Evolutionary conservation across 2,113 vertebrate genomes (phyloP).

Genomic region (Erpornis zantholeuca): DNA sequence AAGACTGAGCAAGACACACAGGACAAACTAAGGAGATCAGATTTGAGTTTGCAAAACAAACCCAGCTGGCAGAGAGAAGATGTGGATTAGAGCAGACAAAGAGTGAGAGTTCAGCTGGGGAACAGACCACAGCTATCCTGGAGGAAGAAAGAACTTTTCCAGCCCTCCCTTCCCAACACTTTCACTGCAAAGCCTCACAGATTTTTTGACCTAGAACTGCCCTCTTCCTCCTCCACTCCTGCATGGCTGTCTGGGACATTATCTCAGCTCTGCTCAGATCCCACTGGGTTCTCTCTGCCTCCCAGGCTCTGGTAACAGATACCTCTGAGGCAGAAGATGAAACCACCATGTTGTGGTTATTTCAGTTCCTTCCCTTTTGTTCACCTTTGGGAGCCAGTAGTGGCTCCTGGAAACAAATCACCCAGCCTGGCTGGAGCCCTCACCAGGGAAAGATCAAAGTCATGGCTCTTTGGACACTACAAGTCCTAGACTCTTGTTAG

Average conservation of each 20-base stretch:
- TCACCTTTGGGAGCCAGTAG: neutral
- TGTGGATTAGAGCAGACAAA: neutral
- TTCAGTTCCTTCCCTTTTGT: neutral
- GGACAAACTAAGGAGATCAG: neutral
- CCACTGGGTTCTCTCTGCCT: neutral
- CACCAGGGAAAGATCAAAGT: neutral
- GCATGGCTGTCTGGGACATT: conserved; percentile 14
- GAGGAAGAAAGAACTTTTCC: conserved; percentile 26
- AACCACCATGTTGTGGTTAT: neutral
- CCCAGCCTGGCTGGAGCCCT: neutral
- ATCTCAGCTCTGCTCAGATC: conserved; percentile 20
- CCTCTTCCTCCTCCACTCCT: neutral
- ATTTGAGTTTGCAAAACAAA: neutral
- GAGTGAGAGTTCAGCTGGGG: neutral
- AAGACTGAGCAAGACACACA: neutral
- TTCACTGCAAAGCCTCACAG: neutral
- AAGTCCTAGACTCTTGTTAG: neutral
- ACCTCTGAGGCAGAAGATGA: neutral
- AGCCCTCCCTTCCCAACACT: neutral
- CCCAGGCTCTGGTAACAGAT: neutral
- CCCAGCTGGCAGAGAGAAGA: neutral
- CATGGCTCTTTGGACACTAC: neutral
- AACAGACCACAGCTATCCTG: conserved; percentile 34
- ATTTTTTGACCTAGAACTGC: conserved; percentile 5
- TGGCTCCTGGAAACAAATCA: neutral